Evolutionary conservation across 2,888 invertebrate genomes (phyloP), one percentile per base, ranked within the genome.

Genomic region (Pammene fasciana): DNA sequence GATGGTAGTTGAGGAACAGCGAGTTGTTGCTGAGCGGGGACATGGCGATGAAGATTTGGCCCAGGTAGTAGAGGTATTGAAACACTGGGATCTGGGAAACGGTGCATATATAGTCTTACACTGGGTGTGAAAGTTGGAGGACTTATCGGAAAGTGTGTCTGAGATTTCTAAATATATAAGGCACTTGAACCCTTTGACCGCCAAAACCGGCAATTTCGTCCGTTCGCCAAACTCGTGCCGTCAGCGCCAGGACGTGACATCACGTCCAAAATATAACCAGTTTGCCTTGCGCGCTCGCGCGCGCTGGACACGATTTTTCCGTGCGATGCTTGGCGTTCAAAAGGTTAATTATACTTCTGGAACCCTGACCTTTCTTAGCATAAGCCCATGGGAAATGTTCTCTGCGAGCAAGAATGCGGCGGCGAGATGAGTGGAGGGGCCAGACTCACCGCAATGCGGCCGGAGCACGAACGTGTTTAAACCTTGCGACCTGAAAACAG

Each of bases 401-500:
- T 99, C 99, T 0, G 99, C 97, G 85, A 99, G 95, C 94, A 99
- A 95, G 88, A 97, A 99, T 7, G 98, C 99, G 79, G 99, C 97
- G 0, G 99, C 97, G 70, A 99, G 94, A 93, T 99, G 99, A 86
- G 99, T 99, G 66, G 99, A 96, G 1, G 99, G 96, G 0, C 99
- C 99, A 41, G 99, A 99, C 92, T 99, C 99, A 5, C 99, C 99
- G 83, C 99, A 99, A 90, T 99, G 99, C 0, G 99, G 99, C 4
- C 99, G 95, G 73, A 99, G 92, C 38, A 98, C 97, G 83, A 99
- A 98, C 0, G 98, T 98, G 83, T 98, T 97, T 74, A 99, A 87
- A 0, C 98, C 98, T 81, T 97, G 96, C 80, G 97, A 96, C 78
- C 97, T 97, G 81, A 4, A 83, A 82, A 13, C 55, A 38, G 5